Evolutionary conservation across 35 echinoderm and acorn worm genomes (phyloP), one percentile per base, ranked within the genome.

Genomic region (Holothuria glaberrima): DNA sequence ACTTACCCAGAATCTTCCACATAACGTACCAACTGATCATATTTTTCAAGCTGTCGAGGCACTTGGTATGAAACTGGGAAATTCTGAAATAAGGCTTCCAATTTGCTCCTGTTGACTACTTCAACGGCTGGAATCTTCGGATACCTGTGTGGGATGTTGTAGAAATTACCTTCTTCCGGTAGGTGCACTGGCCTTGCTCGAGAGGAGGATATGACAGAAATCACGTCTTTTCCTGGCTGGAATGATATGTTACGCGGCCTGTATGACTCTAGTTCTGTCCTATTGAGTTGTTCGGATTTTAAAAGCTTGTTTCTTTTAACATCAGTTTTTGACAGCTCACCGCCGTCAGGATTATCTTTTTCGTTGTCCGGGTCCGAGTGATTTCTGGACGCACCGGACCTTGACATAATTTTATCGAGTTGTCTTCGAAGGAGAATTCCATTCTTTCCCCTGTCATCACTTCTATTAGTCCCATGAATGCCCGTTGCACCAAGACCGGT

Each of bases 101-200:
- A 93, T 64, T 97, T 97, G 22, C 83, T 84, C 38, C 67, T 80
- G 24, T 88, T 90, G 14, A 50, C 60, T 32, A 72, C 64, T 12
- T 57, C 27, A 19, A 75, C 72, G 58, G 79, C 48, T 18, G 82
- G 27, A 75, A 71, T 22, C 27, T 71, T 68, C 25, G 90, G 67
- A 57, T 84, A 89, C 60, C 94, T 94, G 75, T 94, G 95, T 26
- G 86, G 74, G 22, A 94, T 91, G 81, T 97, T 97, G 59, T 94
- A 97, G 73, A 97, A 97, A 86, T 97, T 97, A 22, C 92, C 92
- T 36, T 97, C 95, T 58, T 94, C 87, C 52, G 95, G 95, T 65
- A 97, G 92, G 33, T 92, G 84, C 0, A 44, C 62, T 68, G 94
- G 82, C 89, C 48, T 46, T 80, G 60, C 36, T 44, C 85, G 62